phyloP scores from a whole-genome alignment of 2,888 invertebrate species.

The Aproaerema taeniolella region DNA sequence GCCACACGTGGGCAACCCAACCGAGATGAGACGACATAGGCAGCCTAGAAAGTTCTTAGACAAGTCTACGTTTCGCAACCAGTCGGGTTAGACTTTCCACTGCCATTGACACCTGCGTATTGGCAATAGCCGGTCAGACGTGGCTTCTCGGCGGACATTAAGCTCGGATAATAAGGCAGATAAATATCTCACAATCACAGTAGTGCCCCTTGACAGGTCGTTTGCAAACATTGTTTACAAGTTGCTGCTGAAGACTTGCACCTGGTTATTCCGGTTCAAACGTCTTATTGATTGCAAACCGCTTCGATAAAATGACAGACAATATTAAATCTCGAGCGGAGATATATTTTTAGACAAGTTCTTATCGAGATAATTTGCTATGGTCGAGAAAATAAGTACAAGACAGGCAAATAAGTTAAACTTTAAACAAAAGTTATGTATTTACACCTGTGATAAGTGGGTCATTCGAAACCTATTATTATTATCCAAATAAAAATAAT shows the following conservation, averaged over 20 bases:
- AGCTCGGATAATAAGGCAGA: constrained; percentile 3
- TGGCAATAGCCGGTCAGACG: constrained; percentile 12
- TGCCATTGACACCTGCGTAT: constrained; percentile 19
- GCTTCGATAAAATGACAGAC: too few species aligned
- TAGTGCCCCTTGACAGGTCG: not conserved
- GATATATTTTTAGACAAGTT: too few species aligned
- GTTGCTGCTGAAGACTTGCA: constrained; percentile 2
- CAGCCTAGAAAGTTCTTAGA: constrained; percentile 13
- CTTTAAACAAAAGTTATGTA: too few species aligned
- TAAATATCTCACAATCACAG: constrained; percentile 3
- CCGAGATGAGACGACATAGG: constrained; percentile 4
- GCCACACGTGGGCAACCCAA: constrained; percentile 8
- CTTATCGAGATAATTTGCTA: too few species aligned
- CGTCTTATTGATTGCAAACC: too few species aligned
- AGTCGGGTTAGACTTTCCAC: constrained; percentile 22
- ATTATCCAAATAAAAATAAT: too few species aligned
- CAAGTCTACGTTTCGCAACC: constrained; percentile 11
- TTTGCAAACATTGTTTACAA: constrained; percentile 4
- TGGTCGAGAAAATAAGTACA: too few species aligned
- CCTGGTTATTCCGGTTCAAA: too few species aligned
- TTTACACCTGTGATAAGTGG: too few species aligned
- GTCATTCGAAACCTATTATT: too few species aligned
- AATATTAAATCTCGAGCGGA: too few species aligned
- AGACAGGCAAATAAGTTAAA: too few species aligned
- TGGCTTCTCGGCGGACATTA: constrained; percentile 1